Conservation (phyloP, 2,113 vertebrate species). For the human region DNA sequence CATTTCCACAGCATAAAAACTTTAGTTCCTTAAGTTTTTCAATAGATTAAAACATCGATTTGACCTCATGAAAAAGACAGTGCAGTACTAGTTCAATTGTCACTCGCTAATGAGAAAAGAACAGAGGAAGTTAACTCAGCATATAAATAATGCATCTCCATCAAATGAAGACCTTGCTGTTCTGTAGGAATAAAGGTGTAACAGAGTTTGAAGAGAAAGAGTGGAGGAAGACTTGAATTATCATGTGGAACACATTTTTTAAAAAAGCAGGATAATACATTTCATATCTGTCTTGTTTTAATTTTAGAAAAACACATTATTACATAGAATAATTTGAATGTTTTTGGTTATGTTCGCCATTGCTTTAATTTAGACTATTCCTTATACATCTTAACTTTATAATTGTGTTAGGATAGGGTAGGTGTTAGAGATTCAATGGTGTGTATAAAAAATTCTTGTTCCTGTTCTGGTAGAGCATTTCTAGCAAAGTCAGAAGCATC, state of each 20-base stretch:
- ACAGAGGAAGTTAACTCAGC: background rate
- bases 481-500: background rate
- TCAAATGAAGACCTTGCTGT: background rate
- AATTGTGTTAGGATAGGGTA: background rate
- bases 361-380: background rate
- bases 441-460: background rate
- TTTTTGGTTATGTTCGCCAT: background rate
- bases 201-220: background rate
- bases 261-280: background rate
- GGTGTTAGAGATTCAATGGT: background rate
- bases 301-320: background rate
- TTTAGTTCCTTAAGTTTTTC: slow-evolving; percentile 14
- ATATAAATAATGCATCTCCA: background rate
- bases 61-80: background rate
- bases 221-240: background rate
- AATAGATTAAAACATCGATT: slow-evolving; percentile 21
- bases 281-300: background rate
- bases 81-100: background rate
- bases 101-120: slow-evolving; percentile 10
- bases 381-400: background rate
- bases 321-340: background rate
- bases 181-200: background rate
- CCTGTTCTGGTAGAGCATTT: background rate
- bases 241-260: background rate
- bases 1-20: background rate